Evolutionary conservation across 2,888 invertebrate genomes (phyloP), one percentile per base, ranked within the genome.

Genomic region (Brassicogethes aeneus): DNA sequence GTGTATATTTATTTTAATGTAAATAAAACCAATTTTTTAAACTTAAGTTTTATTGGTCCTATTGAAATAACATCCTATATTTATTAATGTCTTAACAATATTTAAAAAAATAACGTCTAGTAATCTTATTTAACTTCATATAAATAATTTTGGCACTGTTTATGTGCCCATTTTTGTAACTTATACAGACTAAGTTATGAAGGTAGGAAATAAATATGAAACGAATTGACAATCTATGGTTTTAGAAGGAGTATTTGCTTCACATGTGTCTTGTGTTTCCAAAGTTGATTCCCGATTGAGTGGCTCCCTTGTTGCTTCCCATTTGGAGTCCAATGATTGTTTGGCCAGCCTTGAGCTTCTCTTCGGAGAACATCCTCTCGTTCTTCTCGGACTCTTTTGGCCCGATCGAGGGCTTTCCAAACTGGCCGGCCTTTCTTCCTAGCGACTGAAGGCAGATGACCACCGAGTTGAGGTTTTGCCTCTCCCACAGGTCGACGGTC

Each of bases 261-360:
- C 85, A 94, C 92, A 94, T 94, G 73, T 96, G 95, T 70, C 95
- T 79, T 59, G 94, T 94, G 73, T 93, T 94, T 55, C 96, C 96
- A 60, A 96, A 92, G 70, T 89, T 96, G 66, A 95, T 90, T 42
- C 96, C 97, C 51, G 91, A 88, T 69, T 95, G 95, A 64, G 76
- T 94, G 57, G 96, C 96, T 16, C 96, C 96, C 71, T 96, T 96
- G 77, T 97, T 97, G 60, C 91, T 90, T 44, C 97, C 97, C 69
- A 93, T 93, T 67, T 97, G 96, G 42, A 95, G 77, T 39, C 90
- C 88, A 66, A 95, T 96, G 45, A 96, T 87, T 36, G 86, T 85
- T 61, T 94, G 88, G 0, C 94, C 91, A 10, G 94, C 94, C 50
- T 87, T 80, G 52, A 96, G 72, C 68, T 95, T 95, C 63, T 97